Conservation (phyloP, 2,113 vertebrate species). For the Ceyx melanurus region DNA sequence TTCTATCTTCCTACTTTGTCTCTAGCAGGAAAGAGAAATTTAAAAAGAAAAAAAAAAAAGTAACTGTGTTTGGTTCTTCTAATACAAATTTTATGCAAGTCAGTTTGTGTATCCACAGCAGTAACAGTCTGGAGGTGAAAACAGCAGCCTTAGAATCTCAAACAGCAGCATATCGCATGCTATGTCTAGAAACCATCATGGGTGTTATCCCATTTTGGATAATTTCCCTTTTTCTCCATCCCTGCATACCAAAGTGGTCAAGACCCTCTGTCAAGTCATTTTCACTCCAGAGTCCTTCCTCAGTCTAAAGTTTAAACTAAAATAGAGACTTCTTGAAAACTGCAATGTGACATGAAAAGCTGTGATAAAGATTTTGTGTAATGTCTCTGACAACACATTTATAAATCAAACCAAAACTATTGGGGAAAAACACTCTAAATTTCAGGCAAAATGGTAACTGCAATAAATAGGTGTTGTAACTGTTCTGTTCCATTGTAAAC, state of each 20-base stretch:
- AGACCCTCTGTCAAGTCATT: background rate
- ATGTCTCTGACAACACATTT: background rate
- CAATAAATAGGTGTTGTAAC: background rate
- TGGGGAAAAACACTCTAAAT: background rate
- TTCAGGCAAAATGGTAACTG: background rate
- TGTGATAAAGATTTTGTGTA: background rate
- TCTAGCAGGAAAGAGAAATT: background rate
- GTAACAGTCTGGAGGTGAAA: background rate
- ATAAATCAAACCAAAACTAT: background rate
- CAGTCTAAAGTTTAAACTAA: background rate
- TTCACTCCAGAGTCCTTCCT: background rate
- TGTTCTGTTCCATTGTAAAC: background rate
- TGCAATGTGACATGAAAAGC: background rate
- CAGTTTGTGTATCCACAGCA: background rate
- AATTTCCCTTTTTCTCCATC: background rate
- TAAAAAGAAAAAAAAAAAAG: background rate
- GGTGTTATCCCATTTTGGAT: background rate
- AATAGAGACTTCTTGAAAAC: background rate
- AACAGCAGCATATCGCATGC: background rate
- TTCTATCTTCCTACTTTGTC: background rate
- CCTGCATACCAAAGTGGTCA: background rate
- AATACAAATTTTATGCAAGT: background rate
- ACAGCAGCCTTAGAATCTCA: background rate
- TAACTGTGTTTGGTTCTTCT: background rate
- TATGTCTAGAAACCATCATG: background rate